A percentile compares a stretch with the other conserved stretches of the same genome.
phyloP scores from a whole-genome alignment of 2,113 vertebrate genomes.

The Caretta caretta region DNA sequence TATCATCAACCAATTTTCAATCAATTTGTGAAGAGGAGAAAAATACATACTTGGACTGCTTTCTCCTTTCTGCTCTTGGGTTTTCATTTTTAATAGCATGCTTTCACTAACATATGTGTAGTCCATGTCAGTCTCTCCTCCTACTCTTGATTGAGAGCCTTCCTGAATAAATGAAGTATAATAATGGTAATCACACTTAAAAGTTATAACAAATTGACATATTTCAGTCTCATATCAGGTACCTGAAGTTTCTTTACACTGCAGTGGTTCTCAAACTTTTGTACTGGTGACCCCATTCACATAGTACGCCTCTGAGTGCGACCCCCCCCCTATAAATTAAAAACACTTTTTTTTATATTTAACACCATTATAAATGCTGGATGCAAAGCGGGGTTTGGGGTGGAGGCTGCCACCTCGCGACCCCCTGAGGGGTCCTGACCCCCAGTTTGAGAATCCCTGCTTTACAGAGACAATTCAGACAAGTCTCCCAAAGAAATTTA shows the following conservation, averaged over 20 bases:
- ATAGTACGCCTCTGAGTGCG: too few relatives aligned
- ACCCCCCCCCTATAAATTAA: too few relatives aligned
- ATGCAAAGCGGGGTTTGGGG: too few relatives aligned
- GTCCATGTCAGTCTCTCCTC: constrained; percentile 86
- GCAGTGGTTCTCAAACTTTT: too few relatives aligned
- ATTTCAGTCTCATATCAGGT: background rate
- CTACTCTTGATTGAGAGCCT: constrained; percentile 68
- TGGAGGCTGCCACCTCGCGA: too few relatives aligned
- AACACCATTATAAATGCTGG: too few relatives aligned
- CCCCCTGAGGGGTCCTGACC: too few relatives aligned
- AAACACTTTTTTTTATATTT: too few relatives aligned
- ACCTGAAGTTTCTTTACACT: background rate
- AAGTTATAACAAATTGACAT: background rate
- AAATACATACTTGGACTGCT: constrained; percentile 73
- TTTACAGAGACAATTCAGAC: background rate
- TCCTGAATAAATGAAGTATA: constrained; percentile 54
- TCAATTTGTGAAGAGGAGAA: background rate
- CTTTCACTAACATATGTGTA: constrained; percentile 93
- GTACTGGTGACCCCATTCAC: too few relatives aligned
- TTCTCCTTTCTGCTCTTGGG: constrained; percentile 63
- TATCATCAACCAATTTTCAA: background rate
- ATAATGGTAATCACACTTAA: background rate
- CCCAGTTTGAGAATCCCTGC: too few relatives aligned
- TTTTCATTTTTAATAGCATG: constrained; percentile 81
- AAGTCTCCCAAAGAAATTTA: background rate